Evolutionary conservation across 2,888 invertebrate species (phyloP).

Genomic region (Philereme transversata): DNA sequence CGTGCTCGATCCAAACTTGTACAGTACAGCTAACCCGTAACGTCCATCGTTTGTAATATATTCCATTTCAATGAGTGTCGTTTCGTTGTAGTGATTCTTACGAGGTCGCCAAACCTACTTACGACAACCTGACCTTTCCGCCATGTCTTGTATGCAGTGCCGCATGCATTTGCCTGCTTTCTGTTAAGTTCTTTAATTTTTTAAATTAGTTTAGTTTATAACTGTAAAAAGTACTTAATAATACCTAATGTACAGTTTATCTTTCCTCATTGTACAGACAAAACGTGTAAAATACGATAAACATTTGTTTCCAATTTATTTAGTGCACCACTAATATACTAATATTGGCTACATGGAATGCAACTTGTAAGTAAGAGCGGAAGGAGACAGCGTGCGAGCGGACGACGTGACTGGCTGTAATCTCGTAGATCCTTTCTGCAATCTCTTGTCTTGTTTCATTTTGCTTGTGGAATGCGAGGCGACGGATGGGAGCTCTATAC

Average conservation of each 20-base stretch:
- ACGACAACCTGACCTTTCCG: conserved; percentile 88
- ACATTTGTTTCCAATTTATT: conserved; percentile 87
- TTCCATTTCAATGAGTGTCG: conserved; percentile 88
- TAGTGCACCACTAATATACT: conserved; percentile 88
- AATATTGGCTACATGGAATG: conserved; percentile 88
- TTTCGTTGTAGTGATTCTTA: conserved; percentile 84
- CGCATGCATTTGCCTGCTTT: conserved; percentile 90
- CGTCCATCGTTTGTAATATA: conserved; percentile 84
- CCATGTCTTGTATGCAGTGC: conserved; percentile 86
- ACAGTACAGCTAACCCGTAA: conserved; percentile 73
- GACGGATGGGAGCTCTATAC: conserved; percentile 63
- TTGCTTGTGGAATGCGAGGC: conserved; percentile 75
- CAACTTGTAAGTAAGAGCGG: conserved; percentile 79
- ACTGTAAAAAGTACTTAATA: conserved; percentile 78
- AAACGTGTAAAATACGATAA: conserved; percentile 79
- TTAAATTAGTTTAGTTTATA: conserved; percentile 82
- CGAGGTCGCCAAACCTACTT: conserved; percentile 84
- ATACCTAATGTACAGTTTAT: conserved; percentile 80
- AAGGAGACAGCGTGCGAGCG: conserved; percentile 46
- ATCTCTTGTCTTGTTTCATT: conserved; percentile 70
- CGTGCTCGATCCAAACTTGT: conserved; percentile 86
- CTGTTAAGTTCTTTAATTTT: conserved; percentile 83
- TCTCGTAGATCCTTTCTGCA: conserved; percentile 55
- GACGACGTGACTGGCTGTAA: conserved; percentile 66
- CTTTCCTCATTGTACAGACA: conserved; percentile 80